Evolutionary conservation across 2,113 vertebrate genomes (phyloP).

Genomic region (Ancistrus triradiatus): DNA sequence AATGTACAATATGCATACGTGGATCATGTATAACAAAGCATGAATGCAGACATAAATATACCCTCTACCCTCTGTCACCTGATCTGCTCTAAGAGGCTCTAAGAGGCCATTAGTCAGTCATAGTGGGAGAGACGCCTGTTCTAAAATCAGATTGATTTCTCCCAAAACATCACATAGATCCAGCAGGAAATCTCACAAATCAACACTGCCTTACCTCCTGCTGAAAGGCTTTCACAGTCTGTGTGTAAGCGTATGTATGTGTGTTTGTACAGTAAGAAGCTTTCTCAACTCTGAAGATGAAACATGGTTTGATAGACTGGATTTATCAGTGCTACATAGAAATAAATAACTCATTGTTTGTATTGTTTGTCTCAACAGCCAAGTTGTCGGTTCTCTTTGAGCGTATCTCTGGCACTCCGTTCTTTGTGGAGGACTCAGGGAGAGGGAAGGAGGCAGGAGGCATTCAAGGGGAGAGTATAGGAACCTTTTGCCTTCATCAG

Average conservation of each 20-base stretch:
- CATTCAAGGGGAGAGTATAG: slow-evolving; percentile 15
- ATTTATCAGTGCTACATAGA: slow-evolving; percentile 11
- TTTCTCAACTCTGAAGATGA: slow-evolving; percentile 1
- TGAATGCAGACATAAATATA: slow-evolving; percentile 5
- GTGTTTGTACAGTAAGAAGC: not conserved
- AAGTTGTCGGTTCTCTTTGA: slow-evolving; percentile 6
- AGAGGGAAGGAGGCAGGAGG: slow-evolving; percentile 14
- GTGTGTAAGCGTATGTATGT: slow-evolving; percentile 5
- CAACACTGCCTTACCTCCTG: slow-evolving; percentile 39
- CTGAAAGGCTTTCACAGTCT: slow-evolving; percentile 27
- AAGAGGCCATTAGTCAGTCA: slow-evolving; percentile 42
- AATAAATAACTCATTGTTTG: no score
- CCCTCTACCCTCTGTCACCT: slow-evolving; percentile 22
- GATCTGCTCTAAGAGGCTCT: slow-evolving; percentile 38
- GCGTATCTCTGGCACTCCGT: slow-evolving; percentile 26
- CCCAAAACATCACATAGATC: slow-evolving; percentile 41
- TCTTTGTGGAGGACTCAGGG: slow-evolving; percentile 21
- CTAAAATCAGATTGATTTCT: slow-evolving; percentile 44
- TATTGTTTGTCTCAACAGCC: not conserved
- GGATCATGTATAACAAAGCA: slow-evolving; percentile 5
- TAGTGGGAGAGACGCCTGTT: slow-evolving; percentile 31
- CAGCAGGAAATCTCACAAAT: slow-evolving; percentile 45
- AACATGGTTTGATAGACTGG: not conserved
- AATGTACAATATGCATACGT: no score
- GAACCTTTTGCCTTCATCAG: slow-evolving; percentile 44